A percentile compares a stretch with the other conserved stretches of the same genome.
Conservation (phyloP, 2,888 invertebrate species). For the Endomychus coccineus region DNA sequence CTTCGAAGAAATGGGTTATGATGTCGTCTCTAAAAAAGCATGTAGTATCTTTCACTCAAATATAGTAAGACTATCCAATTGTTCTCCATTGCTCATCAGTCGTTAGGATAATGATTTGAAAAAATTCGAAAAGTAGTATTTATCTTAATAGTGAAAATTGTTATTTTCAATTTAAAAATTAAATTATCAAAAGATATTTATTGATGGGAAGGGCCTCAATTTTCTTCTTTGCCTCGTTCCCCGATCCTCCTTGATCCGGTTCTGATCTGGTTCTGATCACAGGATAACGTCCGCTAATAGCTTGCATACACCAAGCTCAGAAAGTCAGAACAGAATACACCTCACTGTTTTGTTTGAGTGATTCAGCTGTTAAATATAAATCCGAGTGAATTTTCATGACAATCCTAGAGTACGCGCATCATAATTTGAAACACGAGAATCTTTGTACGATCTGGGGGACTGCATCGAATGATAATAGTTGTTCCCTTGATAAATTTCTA, state of each 20-base stretch:
- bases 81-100: conserved; percentile 1
- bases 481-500: too few species aligned
- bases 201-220: conserved; percentile 1
- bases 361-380: too few species aligned
- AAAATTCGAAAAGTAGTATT: conserved; percentile 1
- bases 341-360: too few species aligned
- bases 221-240: conserved; percentile 1
- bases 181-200: conserved; percentile 1
- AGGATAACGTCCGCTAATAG: too few species aligned
- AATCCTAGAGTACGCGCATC: too few species aligned
- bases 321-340: too few species aligned
- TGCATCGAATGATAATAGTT: too few species aligned
- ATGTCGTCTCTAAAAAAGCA: conserved; percentile 2
- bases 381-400: too few species aligned
- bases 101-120: background rate
- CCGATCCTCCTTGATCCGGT: background rate
- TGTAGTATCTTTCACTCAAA: background rate
- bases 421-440: too few species aligned
- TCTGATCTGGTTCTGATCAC: too few species aligned
- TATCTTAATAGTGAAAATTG: conserved; percentile 2
- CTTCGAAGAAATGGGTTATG: conserved; percentile 5
- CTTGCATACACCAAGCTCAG: too few species aligned
- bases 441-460: too few species aligned
- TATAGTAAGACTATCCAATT: conserved; percentile 1
- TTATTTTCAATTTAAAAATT: conserved; percentile 2